A percentile compares a stretch with the other conserved stretches of the same genome.
Evolutionary conservation across 2,888 invertebrate species (phyloP).

Genomic region (Oscheius myriophilus): DNA sequence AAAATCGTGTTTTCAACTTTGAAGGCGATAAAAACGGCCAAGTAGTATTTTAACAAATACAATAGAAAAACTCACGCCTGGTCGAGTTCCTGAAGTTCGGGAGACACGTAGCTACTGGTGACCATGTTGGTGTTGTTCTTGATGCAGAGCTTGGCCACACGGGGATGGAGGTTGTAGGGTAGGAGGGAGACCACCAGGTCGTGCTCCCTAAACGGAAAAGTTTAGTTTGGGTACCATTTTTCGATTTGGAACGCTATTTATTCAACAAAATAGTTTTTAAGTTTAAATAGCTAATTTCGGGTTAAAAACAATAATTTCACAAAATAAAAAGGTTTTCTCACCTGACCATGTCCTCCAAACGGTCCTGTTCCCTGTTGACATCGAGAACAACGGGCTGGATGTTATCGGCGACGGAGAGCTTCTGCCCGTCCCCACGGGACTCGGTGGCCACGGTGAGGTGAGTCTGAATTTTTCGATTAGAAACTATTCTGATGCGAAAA

Average conservation of each 20-base stretch:
- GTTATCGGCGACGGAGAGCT: constrained; percentile 79
- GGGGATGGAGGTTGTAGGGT: constrained; percentile 88
- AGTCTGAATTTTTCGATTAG: constrained; percentile 28
- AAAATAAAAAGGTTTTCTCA: constrained; percentile 49
- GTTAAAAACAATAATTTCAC: constrained; percentile 5
- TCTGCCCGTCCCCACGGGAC: constrained; percentile 87
- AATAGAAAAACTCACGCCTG: constrained; percentile 53
- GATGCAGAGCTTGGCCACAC: constrained; percentile 86
- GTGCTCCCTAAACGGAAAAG: constrained; percentile 74
- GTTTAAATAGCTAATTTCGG: background rate
- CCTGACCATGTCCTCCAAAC: constrained; percentile 80
- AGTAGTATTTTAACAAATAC: constrained; percentile 3
- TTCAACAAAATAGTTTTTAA: background rate
- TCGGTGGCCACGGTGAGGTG: constrained; percentile 78
- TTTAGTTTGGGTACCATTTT: constrained; percentile 73
- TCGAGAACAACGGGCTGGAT: constrained; percentile 85
- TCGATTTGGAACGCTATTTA: background rate
- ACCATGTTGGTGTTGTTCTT: constrained; percentile 89
- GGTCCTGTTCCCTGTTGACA: constrained; percentile 80
- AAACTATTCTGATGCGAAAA: too few species aligned
- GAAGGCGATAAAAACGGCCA: background rate
- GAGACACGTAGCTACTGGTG: constrained; percentile 92
- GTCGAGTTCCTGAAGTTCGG: constrained; percentile 79
- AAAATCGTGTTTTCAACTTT: background rate
- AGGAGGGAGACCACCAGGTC: constrained; percentile 80